Conservation (phyloP, 2,113 vertebrate genomes). For the Saguinus midas region DNA sequence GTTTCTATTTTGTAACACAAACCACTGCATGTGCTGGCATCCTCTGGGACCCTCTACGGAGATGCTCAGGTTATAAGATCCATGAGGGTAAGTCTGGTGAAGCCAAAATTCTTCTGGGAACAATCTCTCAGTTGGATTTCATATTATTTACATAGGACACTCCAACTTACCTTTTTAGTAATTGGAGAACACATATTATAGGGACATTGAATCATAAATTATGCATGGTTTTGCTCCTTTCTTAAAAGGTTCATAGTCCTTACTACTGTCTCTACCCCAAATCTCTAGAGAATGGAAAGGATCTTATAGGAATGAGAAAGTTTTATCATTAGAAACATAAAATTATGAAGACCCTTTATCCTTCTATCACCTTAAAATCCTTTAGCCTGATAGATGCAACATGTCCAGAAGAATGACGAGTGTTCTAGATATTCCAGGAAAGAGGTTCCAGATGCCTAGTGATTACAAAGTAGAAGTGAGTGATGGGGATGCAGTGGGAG, state of each 20-base stretch:
- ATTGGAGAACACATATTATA: background rate
- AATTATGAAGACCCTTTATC: background rate
- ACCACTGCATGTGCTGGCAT: accelerated
- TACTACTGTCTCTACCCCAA: background rate
- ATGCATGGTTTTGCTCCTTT: background rate
- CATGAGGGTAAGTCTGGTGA: background rate
- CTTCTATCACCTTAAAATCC: background rate
- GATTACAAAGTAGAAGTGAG: background rate
- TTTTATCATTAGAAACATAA: constrained; percentile 10
- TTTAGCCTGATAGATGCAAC: background rate
- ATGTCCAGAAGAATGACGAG: background rate
- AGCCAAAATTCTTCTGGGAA: background rate
- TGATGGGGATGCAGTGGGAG: background rate
- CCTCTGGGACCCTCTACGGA: accelerated
- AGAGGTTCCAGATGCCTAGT: background rate
- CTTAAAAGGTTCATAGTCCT: background rate
- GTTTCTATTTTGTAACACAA: background rate
- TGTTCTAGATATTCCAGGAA: background rate
- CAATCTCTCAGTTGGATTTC: background rate
- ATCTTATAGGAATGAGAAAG: background rate
- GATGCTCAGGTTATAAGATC: background rate
- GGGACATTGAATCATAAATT: background rate
- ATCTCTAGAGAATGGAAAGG: background rate
- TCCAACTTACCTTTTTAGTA: background rate
- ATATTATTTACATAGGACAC: background rate